A percentile compares a stretch with the other conserved stretches of the same genome.
phyloP scores from a whole-genome alignment of 64 coral and sea anemone genomes.

The Actinia tenebrosa region DNA sequence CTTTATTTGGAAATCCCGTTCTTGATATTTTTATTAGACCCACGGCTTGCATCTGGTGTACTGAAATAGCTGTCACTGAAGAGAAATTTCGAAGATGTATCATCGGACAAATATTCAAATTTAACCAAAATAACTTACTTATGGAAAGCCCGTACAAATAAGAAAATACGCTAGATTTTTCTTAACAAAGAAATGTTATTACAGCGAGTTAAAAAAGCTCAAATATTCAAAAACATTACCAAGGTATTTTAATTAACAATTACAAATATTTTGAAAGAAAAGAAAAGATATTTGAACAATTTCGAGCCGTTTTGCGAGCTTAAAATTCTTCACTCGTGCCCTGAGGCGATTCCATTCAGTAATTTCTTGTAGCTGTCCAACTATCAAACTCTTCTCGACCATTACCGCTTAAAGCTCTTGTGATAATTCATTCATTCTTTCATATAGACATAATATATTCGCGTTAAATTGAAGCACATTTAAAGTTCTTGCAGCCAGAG shows the following conservation, averaged over 20 bases:
- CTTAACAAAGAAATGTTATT: neutral
- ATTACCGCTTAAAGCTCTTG: neutral
- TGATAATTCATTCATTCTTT: neutral
- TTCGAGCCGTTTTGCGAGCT: neutral
- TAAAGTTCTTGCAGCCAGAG: neutral
- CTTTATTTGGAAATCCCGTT: neutral
- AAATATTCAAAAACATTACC: neutral
- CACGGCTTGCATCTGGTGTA: neutral
- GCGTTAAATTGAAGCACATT: neutral
- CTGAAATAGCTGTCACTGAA: neutral
- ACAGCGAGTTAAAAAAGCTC: neutral
- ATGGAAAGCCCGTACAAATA: neutral
- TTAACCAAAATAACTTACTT: neutral
- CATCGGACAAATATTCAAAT: neutral
- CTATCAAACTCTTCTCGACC: neutral
- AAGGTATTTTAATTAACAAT: neutral
- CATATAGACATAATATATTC: neutral
- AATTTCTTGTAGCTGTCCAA: neutral
- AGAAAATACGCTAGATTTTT: neutral
- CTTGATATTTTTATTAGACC: neutral
- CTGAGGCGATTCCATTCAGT: constrained; percentile 2
- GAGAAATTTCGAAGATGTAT: neutral
- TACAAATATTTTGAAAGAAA: constrained; percentile 2
- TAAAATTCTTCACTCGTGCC: neutral
- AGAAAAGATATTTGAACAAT: constrained; percentile 3